phyloP scores from a whole-genome alignment of 2,797 vertebrate genomes.

The Lepilemur ruficaudatus region DNA sequence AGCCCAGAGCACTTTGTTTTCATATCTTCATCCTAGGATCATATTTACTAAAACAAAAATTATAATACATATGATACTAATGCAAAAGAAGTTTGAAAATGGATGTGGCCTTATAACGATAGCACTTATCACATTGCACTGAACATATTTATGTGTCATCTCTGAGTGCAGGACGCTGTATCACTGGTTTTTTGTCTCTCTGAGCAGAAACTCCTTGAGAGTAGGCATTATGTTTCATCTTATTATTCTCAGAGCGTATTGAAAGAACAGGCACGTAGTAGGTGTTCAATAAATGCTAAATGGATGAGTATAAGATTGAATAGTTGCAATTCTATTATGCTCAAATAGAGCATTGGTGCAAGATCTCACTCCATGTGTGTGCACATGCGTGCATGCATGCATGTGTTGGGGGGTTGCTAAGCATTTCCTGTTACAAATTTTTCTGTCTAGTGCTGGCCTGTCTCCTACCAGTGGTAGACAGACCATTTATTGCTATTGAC shows the following conservation, averaged over 20 bases:
- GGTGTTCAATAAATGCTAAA: not conserved
- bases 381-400: fast-evolving
- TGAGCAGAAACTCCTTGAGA: not conserved
- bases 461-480: too few relatives aligned
- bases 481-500: not conserved
- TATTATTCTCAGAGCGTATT: not conserved
- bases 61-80: fast-evolving
- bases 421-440: not conserved
- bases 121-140: not conserved
- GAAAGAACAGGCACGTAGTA: not conserved
- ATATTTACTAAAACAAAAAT: not conserved
- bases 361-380: not conserved
- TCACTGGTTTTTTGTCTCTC: not conserved
- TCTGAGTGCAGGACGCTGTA: not conserved
- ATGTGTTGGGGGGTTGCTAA: too few relatives aligned
- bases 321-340: not conserved
- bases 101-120: too few relatives aligned
- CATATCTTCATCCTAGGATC: not conserved
- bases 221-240: not conserved
- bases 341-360: not conserved
- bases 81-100: not conserved
- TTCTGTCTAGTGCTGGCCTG: too few relatives aligned
- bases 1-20: not conserved
- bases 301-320: not conserved
- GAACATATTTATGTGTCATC: not conserved